Percentiles rank a stretch among this genome's conserved stretches.
These are phyloP conservation scores for Anorthoa munda DNA, from an alignment of 2,888 invertebrate species.

Conservation along the genomic window DNA sequence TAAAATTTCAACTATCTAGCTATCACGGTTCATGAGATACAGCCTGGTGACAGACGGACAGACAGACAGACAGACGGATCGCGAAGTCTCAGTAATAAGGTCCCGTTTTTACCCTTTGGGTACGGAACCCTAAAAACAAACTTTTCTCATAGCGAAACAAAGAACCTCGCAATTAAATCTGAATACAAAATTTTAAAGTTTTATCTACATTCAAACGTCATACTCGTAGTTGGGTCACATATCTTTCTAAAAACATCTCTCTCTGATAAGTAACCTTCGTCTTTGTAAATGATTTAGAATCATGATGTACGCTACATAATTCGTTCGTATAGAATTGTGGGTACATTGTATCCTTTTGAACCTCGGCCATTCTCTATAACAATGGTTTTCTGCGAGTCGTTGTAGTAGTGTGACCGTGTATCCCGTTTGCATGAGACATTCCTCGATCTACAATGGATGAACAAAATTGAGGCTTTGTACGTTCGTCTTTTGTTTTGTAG, in stretches of 20 bases:
- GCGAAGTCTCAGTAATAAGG: no score
- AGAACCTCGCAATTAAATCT: constrained; percentile 15
- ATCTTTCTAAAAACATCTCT: constrained; percentile 49
- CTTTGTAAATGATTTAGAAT: constrained; percentile 64
- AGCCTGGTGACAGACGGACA: no score
- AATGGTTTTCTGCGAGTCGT: constrained; percentile 59
- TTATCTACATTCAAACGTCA: constrained; percentile 25
- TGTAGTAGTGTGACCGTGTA: constrained; percentile 48
- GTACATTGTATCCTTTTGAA: constrained; percentile 69
- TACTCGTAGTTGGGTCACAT: constrained; percentile 34
- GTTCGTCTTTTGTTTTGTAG: constrained; percentile 50
- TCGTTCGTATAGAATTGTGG: constrained; percentile 58
- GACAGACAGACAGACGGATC: no score
- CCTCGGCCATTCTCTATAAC: constrained; percentile 62
- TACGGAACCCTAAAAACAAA: no score
- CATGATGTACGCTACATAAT: constrained; percentile 53
- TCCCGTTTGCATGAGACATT: constrained; percentile 52
- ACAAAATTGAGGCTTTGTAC: constrained; percentile 59
- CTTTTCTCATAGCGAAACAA: constrained; percentile 4
- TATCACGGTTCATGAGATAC: no score
- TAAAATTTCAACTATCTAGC: no score
- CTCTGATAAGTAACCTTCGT: constrained; percentile 50
- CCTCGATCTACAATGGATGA: constrained; percentile 52
- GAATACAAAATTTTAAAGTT: constrained; percentile 32
- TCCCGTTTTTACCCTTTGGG: no score